phyloP scores from a whole-genome alignment of 2,797 vertebrate genomes.

The Remorina albescens region DNA sequence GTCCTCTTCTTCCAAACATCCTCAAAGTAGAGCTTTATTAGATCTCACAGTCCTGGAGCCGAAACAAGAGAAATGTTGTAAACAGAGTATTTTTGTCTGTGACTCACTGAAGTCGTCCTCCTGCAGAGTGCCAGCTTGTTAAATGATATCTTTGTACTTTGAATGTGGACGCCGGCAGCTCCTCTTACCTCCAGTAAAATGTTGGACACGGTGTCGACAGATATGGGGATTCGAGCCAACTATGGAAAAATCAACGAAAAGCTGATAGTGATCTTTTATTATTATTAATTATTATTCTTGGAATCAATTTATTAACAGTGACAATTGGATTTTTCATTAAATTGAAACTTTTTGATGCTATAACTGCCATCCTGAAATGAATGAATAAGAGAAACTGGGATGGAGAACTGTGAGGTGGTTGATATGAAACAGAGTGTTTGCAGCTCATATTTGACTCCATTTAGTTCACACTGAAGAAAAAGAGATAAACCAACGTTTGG shows the following conservation, averaged over 20 bases:
- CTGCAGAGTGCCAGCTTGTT: constrained; percentile 43
- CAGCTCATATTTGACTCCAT: constrained; percentile 11
- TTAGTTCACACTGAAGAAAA: neutral
- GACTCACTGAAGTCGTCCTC: constrained; percentile 54
- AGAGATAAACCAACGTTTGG: constrained; percentile 4
- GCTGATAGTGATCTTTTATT: no score
- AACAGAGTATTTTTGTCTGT: constrained; percentile 71
- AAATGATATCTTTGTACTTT: constrained; percentile 45
- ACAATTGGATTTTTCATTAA: neutral
- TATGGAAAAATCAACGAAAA: constrained; percentile 17
- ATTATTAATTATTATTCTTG: no score
- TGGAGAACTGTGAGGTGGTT: constrained; percentile 12
- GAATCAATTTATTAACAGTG: neutral
- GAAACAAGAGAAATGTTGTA: constrained; percentile 65
- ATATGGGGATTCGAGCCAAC: neutral
- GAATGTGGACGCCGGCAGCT: constrained; percentile 27
- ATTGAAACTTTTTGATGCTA: neutral
- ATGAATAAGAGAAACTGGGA: neutral
- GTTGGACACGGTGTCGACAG: neutral
- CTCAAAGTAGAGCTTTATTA: constrained; percentile 51
- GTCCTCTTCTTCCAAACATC: constrained; percentile 67
- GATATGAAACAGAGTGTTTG: constrained; percentile 12
- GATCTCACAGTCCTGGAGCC: constrained; percentile 44
- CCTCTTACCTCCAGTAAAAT: constrained; percentile 43
- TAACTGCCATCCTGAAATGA: neutral